Evolutionary conservation across 2,113 vertebrate species (phyloP), one percentile per base, ranked within the genome.

Genomic region (Lagopus leucura): DNA sequence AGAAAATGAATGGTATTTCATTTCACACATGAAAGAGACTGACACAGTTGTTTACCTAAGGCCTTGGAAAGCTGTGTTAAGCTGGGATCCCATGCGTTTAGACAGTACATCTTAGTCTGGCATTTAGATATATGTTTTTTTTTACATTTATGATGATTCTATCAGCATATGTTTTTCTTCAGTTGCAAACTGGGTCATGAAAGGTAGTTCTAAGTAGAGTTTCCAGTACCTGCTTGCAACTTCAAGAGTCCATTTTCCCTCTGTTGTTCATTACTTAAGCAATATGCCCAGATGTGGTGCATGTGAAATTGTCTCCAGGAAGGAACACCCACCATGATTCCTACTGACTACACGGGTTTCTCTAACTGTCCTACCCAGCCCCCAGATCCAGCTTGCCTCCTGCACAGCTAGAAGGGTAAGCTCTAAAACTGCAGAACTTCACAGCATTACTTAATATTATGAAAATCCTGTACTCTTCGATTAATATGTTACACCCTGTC

Each of bases 401-500:
- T 0, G 0, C 40, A 11, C 45, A 90, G 6, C 36, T 86, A 43
- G 40, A 83, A 86, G 12, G 36, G 6, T 16, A 75, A 93, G 34
- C 54, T 60, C 36, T 69, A 48, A 82, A 93, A 91, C 78, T 36
- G 78, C 73, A 34, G 38, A 77, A 84, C 32, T 65, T 8, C 75
- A 64, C 61, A 82, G 30, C 30, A 11, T 52, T 43, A 30, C 38
- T 91, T 73, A 61, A 76, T 76, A 42, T 48, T 70, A 79, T 1
- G 11, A 81, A 94, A 95, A 84, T 13, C 22, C 48, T 70, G 27
- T 58, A 82, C 83, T 75, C 30, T 36, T 84, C 52, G 21, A 61
- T 22, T 54, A 89, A 82, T 63, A 25, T 16, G 67, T 78, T 81
- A 64, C 57, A 90, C 58, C 73, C 70, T 50, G 43, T 92, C 82